These are phyloP conservation scores for Heliconius aoede DNA, from an alignment of 2,888 invertebrate genomes.

Conservation along the genomic window DNA sequence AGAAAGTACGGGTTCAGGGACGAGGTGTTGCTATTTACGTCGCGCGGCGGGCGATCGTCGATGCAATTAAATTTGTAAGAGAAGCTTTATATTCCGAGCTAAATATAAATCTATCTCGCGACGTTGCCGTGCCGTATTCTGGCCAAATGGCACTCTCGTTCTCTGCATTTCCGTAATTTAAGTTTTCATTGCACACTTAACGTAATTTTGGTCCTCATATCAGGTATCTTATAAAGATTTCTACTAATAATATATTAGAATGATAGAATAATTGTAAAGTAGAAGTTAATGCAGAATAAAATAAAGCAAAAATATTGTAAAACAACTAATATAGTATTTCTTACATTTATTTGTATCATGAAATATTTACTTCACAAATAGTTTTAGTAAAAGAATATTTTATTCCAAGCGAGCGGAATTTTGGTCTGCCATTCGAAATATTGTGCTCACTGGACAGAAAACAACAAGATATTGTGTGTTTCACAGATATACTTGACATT, in stretches of 20 bases:
- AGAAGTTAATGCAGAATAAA: background rate
- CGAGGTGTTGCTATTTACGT: constrained; percentile 77
- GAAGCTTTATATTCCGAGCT: constrained; percentile 76
- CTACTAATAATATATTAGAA: background rate
- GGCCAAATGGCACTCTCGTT: constrained; percentile 58
- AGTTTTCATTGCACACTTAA: constrained; percentile 51
- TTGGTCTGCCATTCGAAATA: constrained; percentile 12
- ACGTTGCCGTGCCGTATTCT: constrained; percentile 63
- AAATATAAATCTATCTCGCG: constrained; percentile 70
- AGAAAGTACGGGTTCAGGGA: constrained; percentile 82
- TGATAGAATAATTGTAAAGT: background rate
- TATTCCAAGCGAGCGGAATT: background rate
- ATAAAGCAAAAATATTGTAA: background rate
- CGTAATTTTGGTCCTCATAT: constrained; percentile 49
- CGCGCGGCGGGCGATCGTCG: constrained; percentile 79
- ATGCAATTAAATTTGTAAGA: constrained; percentile 82
- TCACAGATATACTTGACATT: constrained; percentile 43
- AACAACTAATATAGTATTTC: background rate
- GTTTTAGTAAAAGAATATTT: constrained; percentile 11
- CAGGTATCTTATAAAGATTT: background rate
- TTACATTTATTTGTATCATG: background rate
- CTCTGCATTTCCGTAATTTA: constrained; percentile 52
- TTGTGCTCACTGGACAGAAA: constrained; percentile 29
- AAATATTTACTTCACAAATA: background rate
- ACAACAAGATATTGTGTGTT: constrained; percentile 37